Conservation (phyloP, 2,797 vertebrate species). For the Eulemur coronatus region DNA sequence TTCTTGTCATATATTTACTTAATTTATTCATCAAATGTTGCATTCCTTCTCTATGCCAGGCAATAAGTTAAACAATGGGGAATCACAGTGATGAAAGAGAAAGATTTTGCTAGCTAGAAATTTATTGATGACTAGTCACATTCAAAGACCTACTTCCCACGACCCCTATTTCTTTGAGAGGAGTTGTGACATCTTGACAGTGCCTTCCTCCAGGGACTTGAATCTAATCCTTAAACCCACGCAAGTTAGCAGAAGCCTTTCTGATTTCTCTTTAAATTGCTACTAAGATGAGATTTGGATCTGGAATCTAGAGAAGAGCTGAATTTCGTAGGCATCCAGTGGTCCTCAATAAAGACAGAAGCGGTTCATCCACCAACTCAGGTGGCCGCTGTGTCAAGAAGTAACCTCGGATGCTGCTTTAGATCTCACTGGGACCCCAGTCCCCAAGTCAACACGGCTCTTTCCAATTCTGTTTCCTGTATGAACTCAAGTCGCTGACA, state of each 20-base stretch:
- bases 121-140: not conserved
- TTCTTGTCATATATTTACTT: constrained; percentile 24
- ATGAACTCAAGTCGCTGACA: not conserved
- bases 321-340: not conserved
- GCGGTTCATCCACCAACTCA: accelerated
- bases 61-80: not conserved
- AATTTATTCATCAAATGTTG: constrained; percentile 9
- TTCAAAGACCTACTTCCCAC: not conserved
- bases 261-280: not conserved
- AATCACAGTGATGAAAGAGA: not conserved
- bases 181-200: not conserved
- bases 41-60: not conserved
- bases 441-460: not conserved
- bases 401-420: not conserved
- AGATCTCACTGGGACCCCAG: not conserved
- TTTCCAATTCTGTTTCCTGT: not conserved
- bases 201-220: not conserved
- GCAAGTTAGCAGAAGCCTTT: not conserved
- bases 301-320: not conserved
- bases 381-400: not conserved
- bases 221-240: not conserved
- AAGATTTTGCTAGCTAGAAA: not conserved
- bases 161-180: not conserved
- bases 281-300: not conserved
- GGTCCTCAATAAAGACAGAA: not conserved